These are phyloP conservation scores for Leptothorax acervorum DNA, from an alignment of 2,888 invertebrate species.

Conservation along the genomic window DNA sequence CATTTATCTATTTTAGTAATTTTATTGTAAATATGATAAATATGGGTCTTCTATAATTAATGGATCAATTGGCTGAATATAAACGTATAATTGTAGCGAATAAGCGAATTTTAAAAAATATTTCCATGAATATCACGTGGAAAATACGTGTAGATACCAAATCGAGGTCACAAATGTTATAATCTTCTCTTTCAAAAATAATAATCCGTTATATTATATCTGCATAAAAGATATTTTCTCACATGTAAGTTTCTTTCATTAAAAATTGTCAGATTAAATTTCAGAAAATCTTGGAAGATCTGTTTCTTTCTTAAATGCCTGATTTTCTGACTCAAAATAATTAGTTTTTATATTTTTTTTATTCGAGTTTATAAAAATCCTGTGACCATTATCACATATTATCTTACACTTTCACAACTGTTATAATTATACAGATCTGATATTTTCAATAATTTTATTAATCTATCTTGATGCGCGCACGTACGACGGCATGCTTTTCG, in stretches of 20 bases:
- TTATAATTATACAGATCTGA: conserved; percentile 6
- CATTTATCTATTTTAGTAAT: conserved; percentile 9
- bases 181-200: neutral
- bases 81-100: neutral
- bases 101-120: neutral
- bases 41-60: neutral
- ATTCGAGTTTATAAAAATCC: neutral
- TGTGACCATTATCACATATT: neutral
- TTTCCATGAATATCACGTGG: neutral
- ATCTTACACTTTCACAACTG: neutral
- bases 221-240: neutral
- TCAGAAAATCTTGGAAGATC: conserved; percentile 33
- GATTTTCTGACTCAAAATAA: conserved; percentile 71
- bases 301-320: conserved; percentile 64
- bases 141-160: neutral
- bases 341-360: conserved; percentile 61
- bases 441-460: conserved; percentile 39
- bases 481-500: conserved; percentile 27
- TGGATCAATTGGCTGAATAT: neutral
- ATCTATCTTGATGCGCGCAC: neutral
- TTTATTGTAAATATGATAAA: neutral
- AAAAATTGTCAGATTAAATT: neutral
- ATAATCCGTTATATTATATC: neutral
- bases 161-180: neutral
- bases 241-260: neutral